These are phyloP conservation scores for Conomelus anceps DNA, from an alignment of 2,888 invertebrate species.

Conservation along the genomic window DNA sequence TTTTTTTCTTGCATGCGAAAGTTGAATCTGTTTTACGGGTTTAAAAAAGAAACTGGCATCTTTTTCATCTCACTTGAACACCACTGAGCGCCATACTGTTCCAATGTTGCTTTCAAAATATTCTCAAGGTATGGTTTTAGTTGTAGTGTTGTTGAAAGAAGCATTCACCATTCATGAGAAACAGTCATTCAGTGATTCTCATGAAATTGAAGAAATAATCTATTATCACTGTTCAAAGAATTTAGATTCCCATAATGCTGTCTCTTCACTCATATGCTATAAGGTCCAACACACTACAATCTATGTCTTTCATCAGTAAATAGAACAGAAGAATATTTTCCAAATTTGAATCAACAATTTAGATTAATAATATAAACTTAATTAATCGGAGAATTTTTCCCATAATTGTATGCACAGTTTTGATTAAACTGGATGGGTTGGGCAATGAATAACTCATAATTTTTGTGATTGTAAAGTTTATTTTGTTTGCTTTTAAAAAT, in stretches of 20 bases:
- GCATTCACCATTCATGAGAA: not conserved
- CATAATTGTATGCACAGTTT: no score
- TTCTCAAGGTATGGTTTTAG: not conserved
- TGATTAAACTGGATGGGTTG: no score
- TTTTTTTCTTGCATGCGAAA: not conserved
- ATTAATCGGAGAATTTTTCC: not conserved
- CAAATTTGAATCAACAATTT: not conserved
- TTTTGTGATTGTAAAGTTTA: no score
- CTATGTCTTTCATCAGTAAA: not conserved
- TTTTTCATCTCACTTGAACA: not conserved
- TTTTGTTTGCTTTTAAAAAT: no score
- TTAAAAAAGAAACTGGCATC: not conserved
- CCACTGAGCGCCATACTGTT: not conserved
- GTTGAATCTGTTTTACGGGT: not conserved
- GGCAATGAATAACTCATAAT: no score
- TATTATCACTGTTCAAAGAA: not conserved
- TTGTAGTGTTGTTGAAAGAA: not conserved
- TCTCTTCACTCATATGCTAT: not conserved
- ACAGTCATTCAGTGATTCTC: not conserved
- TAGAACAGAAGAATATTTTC: not conserved
- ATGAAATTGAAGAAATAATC: not conserved
- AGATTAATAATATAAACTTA: not conserved
- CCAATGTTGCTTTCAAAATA: not conserved
- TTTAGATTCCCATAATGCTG: not conserved
- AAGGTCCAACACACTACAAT: not conserved